Conservation (phyloP, 2,113 vertebrate genomes). For the Galbula dea region DNA sequence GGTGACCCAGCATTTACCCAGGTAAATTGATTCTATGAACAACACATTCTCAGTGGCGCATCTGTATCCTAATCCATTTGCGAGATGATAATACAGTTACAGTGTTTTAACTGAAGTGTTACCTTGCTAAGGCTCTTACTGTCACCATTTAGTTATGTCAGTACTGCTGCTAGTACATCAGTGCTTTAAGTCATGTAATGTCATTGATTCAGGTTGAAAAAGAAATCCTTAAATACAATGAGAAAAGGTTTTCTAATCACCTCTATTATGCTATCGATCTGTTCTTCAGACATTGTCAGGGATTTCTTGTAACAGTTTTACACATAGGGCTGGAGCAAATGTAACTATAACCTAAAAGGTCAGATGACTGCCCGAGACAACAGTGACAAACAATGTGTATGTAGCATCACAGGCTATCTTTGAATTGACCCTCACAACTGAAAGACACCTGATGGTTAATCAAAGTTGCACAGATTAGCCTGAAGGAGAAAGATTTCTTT, state of each 20-base stretch:
- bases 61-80: not conserved
- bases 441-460: not conserved
- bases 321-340: accelerated
- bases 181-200: not conserved
- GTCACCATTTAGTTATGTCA: not conserved
- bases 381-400: not conserved
- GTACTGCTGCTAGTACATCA: not conserved
- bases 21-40: not conserved
- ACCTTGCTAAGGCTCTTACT: not conserved
- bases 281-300: not conserved
- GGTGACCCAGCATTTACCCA: not conserved
- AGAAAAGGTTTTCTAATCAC: not conserved
- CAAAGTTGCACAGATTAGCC: not conserved
- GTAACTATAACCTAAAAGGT: not conserved
- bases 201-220: not conserved
- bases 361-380: not conserved
- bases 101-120: not conserved
- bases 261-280: not conserved
- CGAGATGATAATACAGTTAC: not conserved
- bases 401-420: not conserved
- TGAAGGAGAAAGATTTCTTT: not conserved
- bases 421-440: not conserved
- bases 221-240: not conserved
- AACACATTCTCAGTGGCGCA: not conserved
- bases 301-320: not conserved